phyloP scores from a whole-genome alignment of 2,113 vertebrate genomes.

The Stomatorhinus ivindoensis region DNA sequence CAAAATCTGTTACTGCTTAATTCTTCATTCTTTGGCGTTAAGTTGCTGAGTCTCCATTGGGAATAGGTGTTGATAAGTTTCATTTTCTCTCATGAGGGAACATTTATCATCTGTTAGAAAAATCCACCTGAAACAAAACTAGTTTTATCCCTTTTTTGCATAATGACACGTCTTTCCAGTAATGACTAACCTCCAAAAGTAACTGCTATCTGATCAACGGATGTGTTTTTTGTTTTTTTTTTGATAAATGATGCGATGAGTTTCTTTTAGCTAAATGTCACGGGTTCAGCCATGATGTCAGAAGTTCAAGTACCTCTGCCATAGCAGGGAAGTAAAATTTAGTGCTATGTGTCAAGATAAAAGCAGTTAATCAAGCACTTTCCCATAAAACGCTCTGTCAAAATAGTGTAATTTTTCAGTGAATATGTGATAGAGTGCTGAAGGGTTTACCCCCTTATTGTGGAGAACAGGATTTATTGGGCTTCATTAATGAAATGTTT shows the following conservation, averaged over 20 bases:
- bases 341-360: not conserved
- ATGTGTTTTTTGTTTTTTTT: not conserved
- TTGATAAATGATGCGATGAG: not conserved
- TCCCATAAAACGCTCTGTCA: not conserved
- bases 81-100: not conserved
- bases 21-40: not conserved
- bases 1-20: not conserved
- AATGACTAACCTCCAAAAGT: not conserved
- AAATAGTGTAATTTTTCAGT: not conserved
- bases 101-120: not conserved
- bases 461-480: conserved; percentile 14
- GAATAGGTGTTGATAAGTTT: not conserved
- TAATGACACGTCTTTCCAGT: not conserved
- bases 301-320: not conserved
- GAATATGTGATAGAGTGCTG: not conserved
- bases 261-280: not conserved
- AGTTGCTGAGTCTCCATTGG: not conserved
- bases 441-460: conserved; percentile 10
- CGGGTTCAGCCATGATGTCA: not conserved
- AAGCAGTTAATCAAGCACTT: not conserved
- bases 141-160: not conserved
- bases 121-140: not conserved
- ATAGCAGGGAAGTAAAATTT: not conserved
- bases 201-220: not conserved
- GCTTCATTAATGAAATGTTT: conserved; percentile 12